These are phyloP conservation scores for Drosophila sucinea DNA, from an alignment of 1,140 invertebrate species.

Conservation along the genomic window DNA sequence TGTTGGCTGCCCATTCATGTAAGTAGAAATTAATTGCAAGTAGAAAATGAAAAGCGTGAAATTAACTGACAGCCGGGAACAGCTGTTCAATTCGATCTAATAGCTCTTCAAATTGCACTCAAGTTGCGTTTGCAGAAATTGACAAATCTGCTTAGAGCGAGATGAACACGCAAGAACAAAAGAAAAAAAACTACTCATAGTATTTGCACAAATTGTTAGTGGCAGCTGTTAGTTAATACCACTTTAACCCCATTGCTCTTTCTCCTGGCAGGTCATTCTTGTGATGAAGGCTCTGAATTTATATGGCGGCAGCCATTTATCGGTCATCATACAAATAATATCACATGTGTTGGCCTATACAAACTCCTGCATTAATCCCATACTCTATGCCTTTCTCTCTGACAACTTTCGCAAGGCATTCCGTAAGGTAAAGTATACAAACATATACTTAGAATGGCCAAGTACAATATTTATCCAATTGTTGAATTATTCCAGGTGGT, in stretches of 20 bases:
- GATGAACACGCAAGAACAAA: background rate
- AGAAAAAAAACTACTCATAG: background rate
- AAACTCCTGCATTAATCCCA: slow-evolving; percentile 97
- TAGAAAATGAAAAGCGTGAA: background rate
- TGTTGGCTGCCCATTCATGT: slow-evolving; percentile 98
- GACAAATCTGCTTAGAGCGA: slow-evolving; percentile 50
- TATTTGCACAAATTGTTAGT: slow-evolving; percentile 57
- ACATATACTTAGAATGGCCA: no score
- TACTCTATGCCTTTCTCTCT: slow-evolving; percentile 95
- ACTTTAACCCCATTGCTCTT: background rate
- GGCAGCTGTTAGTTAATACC: slow-evolving; percentile 21
- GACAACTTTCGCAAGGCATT: slow-evolving; percentile 94
- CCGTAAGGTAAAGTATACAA: slow-evolving; percentile 84
- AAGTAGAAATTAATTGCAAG: slow-evolving; percentile 65
- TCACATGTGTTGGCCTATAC: slow-evolving; percentile 97
- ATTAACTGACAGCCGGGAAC: background rate
- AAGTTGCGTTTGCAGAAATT: slow-evolving; percentile 44
- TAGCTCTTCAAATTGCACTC: background rate
- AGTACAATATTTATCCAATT: no score
- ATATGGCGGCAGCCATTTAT: slow-evolving; percentile 87
- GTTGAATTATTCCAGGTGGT: slow-evolving; percentile 53
- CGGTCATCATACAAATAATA: slow-evolving; percentile 91
- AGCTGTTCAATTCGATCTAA: slow-evolving; percentile 9
- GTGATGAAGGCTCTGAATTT: slow-evolving; percentile 90
- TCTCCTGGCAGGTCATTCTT: slow-evolving; percentile 87